Evolutionary conservation across 1,140 invertebrate genomes (phyloP).

Genomic region (Drosophila orosa): DNA sequence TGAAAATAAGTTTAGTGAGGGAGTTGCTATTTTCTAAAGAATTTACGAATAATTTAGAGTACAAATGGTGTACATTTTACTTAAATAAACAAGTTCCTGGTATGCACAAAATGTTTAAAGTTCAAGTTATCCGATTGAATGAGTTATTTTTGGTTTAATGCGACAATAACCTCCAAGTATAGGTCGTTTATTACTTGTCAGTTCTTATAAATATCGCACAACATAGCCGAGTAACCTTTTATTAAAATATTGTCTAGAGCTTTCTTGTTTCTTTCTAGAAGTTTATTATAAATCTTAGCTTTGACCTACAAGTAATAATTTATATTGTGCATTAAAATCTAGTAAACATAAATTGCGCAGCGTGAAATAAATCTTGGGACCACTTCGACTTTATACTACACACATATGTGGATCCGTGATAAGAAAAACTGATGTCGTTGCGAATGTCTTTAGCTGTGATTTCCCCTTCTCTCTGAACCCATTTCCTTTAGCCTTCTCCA

Average conservation of each 20-base stretch:
- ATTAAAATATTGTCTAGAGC: neutral
- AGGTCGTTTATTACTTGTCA: no score
- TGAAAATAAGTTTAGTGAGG: neutral
- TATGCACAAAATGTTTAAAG: no score
- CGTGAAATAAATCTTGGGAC: neutral
- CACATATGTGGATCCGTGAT: constrained; percentile 17
- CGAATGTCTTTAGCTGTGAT: constrained; percentile 27
- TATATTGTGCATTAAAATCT: neutral
- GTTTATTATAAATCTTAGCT: neutral
- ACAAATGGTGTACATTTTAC: neutral
- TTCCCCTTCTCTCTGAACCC: neutral
- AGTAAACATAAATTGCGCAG: constrained; percentile 6
- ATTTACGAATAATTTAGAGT: no score
- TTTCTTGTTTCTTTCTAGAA: neutral
- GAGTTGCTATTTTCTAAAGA: no score
- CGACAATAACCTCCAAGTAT: no score
- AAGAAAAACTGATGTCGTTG: constrained; percentile 32
- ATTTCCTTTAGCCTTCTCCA: neutral
- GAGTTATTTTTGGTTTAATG: no score
- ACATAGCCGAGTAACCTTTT: no score
- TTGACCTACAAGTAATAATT: constrained; percentile 1
- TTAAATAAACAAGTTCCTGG: no score
- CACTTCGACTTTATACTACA: neutral
- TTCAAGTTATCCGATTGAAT: no score
- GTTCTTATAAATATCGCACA: no score